A percentile compares a stretch with the other conserved stretches of the same genome.
These are phyloP conservation scores for Homarus americanus DNA, from an alignment of 1,140 invertebrate species.

Conservation along the genomic window DNA sequence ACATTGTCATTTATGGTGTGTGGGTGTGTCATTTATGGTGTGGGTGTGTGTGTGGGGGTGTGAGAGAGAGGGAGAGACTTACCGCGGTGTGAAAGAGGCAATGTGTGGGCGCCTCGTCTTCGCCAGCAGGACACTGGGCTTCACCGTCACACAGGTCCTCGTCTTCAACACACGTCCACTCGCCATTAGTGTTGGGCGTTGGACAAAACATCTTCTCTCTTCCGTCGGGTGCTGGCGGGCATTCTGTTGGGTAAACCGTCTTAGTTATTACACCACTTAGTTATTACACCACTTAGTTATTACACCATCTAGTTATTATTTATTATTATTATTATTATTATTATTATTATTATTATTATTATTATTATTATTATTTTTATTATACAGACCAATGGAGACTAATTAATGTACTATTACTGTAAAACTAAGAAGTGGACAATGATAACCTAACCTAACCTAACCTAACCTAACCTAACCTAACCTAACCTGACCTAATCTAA, in stretches of 20 bases:
- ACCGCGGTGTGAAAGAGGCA: slow-evolving; percentile 67
- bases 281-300: no score
- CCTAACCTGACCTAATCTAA: no score
- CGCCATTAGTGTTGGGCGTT: slow-evolving; percentile 15
- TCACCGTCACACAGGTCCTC: slow-evolving; percentile 53
- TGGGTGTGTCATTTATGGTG: background rate
- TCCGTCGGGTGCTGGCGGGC: slow-evolving; percentile 48
- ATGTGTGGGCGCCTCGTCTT: slow-evolving; percentile 61
- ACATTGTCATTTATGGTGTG: background rate
- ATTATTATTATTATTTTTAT: no score
- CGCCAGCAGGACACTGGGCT: slow-evolving; percentile 52
- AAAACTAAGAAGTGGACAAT: background rate
- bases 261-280: no score
- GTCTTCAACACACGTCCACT: slow-evolving; percentile 58
- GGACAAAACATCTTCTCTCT: slow-evolving; percentile 50
- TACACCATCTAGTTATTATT: no score
- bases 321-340: no score
- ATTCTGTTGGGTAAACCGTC: slow-evolving; percentile 37
- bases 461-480: no score
- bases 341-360: no score
- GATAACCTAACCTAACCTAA: no score
- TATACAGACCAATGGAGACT: no score
- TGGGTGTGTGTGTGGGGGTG: background rate
- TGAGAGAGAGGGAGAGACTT: background rate
- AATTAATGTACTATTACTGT: background rate